Evolutionary conservation across 2,888 invertebrate species (phyloP), one percentile per base, ranked within the genome.

Genomic region (Chymomyza caudatula): DNA sequence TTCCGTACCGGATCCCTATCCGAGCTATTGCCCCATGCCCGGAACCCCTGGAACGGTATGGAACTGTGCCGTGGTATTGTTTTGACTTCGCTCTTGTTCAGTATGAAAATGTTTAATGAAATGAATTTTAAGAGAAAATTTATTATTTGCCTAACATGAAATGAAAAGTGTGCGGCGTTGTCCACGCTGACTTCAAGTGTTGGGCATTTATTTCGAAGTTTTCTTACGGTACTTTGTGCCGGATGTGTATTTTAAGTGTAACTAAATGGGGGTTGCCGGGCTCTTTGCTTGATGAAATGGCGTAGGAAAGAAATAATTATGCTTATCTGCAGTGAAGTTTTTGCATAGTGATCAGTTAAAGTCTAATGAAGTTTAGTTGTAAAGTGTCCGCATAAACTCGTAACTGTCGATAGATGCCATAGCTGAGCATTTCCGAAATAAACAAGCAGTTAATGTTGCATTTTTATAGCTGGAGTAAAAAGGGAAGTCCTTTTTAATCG

Each of bases 71-170:
- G 17, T 17, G 44, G 44, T n/a, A 47, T 47, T 47, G 47, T 47
- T 47, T 47, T 47, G 15, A 54, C 23, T 54, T 51, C 43, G 61
- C 62, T 60, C 53, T 65, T 69, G 80, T 76, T 25, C 23, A 25
- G 68, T 73, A 72, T n/a, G 77, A 67, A 70, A 83, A 75, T 85
- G 81, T 84, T 78, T 84, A 85, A 83, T 79, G 85, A 82, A 83
- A 76, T 81, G 82, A 86, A 82, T 79, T 84, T 82, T 69, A 76
- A 82, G 78, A 69, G 79, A 69, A 70, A 85, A 82, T 86, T 79
- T 85, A 84, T 84, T 85, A 82, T 78, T 77, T 74, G 72, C 72
- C 76, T 73, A 61, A 79, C 86, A 74, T 53, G 70, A 85, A 84
- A 85, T 82, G 86, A 82, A 84, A 84, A 87, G 86, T 81, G 74